Conservation (phyloP, 1,140 invertebrate species). For the Cephus cinctus region DNA sequence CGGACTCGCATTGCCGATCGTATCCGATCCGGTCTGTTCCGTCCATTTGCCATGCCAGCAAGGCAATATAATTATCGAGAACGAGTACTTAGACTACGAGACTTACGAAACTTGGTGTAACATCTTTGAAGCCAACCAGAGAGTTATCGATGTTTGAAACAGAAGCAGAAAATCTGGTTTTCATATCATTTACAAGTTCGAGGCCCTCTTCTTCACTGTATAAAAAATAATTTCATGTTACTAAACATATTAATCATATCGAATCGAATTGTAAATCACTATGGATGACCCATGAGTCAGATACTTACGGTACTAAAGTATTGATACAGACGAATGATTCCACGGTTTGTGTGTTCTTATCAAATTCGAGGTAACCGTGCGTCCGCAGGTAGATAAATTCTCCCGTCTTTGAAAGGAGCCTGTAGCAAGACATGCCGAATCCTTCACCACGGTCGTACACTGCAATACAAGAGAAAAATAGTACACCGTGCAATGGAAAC, state of each 20-base stretch:
- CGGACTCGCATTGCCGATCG: no score
- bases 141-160: constrained; percentile 42
- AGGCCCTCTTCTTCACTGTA: constrained; percentile 67
- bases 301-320: constrained; percentile 68
- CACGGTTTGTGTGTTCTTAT: constrained; percentile 67
- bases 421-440: constrained; percentile 77
- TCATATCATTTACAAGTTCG: constrained; percentile 69
- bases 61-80: no score
- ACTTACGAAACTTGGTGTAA: no score
- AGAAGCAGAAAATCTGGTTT: constrained; percentile 64
- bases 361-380: constrained; percentile 74
- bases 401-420: constrained; percentile 74
- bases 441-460: constrained; percentile 78
- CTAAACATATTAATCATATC: not conserved
- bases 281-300: not conserved
- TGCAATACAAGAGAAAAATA: constrained; percentile 53
- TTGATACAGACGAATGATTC: constrained; percentile 84
- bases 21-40: no score
- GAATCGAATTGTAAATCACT: not conserved
- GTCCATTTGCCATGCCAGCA: no score
- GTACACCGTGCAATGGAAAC: constrained; percentile 3
- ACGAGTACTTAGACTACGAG: no score
- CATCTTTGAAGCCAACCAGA: constrained; percentile 24
- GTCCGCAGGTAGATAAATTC: constrained; percentile 79
- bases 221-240: constrained; percentile 14